A percentile compares a stretch with the other conserved stretches of the same genome.
Evolutionary conservation across 2,797 vertebrate genomes (phyloP).

Genomic region (Sebastiscus tertius): DNA sequence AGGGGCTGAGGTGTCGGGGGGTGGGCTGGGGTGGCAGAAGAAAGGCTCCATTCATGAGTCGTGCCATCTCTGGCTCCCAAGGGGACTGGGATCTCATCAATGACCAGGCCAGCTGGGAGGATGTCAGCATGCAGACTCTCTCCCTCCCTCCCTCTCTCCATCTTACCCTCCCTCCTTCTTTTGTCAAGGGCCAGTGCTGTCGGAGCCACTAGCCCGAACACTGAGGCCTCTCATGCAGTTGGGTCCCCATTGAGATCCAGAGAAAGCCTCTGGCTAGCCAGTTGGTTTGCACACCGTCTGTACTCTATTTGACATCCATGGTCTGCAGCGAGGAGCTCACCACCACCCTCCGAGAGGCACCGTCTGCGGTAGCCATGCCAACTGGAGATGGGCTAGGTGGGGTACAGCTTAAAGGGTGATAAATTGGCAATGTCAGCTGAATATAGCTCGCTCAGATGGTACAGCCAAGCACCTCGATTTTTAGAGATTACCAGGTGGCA

Average conservation of each 20-base stretch:
- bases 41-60: constrained; percentile 76
- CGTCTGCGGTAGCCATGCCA: constrained; percentile 29
- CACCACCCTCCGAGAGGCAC: constrained; percentile 12
- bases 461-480: constrained; percentile 11
- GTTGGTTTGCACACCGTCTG: constrained; percentile 39
- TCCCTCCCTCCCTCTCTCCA: constrained; percentile 15
- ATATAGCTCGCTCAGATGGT: constrained; percentile 10
- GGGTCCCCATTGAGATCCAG: constrained; percentile 42
- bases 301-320: constrained; percentile 44
- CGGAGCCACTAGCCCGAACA: constrained; percentile 61
- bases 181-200: constrained; percentile 63
- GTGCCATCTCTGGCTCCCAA: constrained; percentile 77
- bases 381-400: constrained; percentile 39
- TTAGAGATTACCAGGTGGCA: constrained; percentile 1
- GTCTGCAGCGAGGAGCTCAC: constrained; percentile 18
- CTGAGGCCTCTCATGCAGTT: constrained; percentile 64
- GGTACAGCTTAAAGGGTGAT: constrained; percentile 39
- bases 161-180: constrained; percentile 46
- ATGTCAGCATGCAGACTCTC: constrained; percentile 70
- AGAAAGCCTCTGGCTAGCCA: constrained; percentile 39
- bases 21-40: constrained; percentile 63
- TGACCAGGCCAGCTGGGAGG: constrained; percentile 80
- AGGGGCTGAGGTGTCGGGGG: constrained; percentile 51
- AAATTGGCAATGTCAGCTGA: constrained; percentile 25
- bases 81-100: constrained; percentile 68